phyloP scores from a whole-genome alignment of 2,888 invertebrate species.

The Latheticus oryzae region DNA sequence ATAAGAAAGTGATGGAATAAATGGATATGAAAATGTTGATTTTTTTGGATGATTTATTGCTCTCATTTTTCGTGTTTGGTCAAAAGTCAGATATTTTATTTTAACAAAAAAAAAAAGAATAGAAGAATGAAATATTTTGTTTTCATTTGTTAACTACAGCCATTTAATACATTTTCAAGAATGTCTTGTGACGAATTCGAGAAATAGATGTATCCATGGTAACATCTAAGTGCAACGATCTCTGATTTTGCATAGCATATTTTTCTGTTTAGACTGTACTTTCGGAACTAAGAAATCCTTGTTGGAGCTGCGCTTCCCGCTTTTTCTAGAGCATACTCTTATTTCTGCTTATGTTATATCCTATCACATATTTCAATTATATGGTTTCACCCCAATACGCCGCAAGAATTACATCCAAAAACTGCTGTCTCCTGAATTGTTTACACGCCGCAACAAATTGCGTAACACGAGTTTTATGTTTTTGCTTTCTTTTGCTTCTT shows the following conservation, averaged over 20 bases:
- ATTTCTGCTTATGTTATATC: constrained; percentile 41
- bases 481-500: constrained; percentile 14
- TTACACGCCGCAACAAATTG: constrained; percentile 35
- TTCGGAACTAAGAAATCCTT: constrained; percentile 41
- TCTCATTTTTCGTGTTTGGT: background rate
- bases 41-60: background rate
- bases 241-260: constrained; percentile 43
- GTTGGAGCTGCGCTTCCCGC: constrained; percentile 22
- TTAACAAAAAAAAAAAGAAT: too few relatives aligned
- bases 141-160: too few relatives aligned
- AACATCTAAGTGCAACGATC: constrained; percentile 42
- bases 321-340: constrained; percentile 35
- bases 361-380: constrained; percentile 42
- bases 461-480: constrained; percentile 24
- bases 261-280: constrained; percentile 43
- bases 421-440: constrained; percentile 36
- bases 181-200: constrained; percentile 39
- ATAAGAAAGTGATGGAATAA: constrained; percentile 18
- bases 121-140: too few relatives aligned
- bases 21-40: constrained; percentile 9
- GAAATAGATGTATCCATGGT: constrained; percentile 41
- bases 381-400: constrained; percentile 39
- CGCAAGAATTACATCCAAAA: constrained; percentile 40
- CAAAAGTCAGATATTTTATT: too few relatives aligned
- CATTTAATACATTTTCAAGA: constrained; percentile 37